Conservation (phyloP, 2,888 invertebrate species). For the Nymphalis c-album region DNA sequence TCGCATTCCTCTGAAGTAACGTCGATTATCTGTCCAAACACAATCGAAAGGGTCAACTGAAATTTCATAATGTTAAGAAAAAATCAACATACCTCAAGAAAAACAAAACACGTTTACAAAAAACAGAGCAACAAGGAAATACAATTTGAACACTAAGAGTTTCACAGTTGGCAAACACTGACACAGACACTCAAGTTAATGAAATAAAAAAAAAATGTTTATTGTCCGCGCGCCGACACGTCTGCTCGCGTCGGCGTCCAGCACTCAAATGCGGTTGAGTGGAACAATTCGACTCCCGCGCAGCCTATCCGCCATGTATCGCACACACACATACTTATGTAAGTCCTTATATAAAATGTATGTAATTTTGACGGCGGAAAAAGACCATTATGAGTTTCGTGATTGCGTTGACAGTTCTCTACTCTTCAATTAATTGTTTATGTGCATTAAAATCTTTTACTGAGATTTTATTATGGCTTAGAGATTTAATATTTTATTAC, state of each 20-base stretch:
- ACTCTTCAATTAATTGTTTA: constrained; percentile 31
- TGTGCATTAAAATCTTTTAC: constrained; percentile 13
- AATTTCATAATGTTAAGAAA: constrained; percentile 10
- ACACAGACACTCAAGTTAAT: constrained; percentile 25
- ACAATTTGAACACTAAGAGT: constrained; percentile 17
- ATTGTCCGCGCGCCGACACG: constrained; percentile 47
- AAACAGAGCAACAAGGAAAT: constrained; percentile 11
- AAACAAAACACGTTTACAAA: constrained; percentile 2
- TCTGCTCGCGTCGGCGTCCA: constrained; percentile 54
- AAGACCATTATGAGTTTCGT: constrained; percentile 61
- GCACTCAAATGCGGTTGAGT: constrained; percentile 77
- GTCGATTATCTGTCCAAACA: background rate
- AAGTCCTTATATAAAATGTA: constrained; percentile 69
- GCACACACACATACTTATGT: constrained; percentile 56
- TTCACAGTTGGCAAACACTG: constrained; percentile 35
- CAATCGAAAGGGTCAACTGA: constrained; percentile 7
- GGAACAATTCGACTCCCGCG: constrained; percentile 74
- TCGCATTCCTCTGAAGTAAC: constrained; percentile 3
- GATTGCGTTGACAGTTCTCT: constrained; percentile 48
- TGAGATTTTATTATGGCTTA: background rate
- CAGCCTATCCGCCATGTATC: constrained; percentile 50
- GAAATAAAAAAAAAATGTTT: constrained; percentile 16
- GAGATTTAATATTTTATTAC: background rate
- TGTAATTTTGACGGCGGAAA: constrained; percentile 70
- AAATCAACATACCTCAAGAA: constrained; percentile 22